Evolutionary conservation across 2,888 invertebrate genomes (phyloP), one percentile per base, ranked within the genome.

Genomic region (Aleiodes alternator): DNA sequence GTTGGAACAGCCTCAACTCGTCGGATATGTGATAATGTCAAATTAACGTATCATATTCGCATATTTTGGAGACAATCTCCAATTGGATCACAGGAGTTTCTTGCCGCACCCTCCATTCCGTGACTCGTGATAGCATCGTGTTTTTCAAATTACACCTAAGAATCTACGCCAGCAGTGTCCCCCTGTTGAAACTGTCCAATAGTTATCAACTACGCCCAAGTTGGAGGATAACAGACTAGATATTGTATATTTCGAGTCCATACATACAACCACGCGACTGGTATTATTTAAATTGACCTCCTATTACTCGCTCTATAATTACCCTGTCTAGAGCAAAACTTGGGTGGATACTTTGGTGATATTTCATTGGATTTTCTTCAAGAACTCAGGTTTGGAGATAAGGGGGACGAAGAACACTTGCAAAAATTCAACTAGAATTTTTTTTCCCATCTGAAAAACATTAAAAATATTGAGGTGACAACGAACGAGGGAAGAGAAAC

Each of bases 221-320:
- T 38, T n/a, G 51, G 29, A 43, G 16, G 23, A 34, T 16, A 23
- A 31, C 14, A 56, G 48, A 38, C n/a, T 72, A 78, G 73, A 34
- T 69, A 78, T 76, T 73, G 53, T 56, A 50, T 57, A 57, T 71
- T 11, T 59, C n/a, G 23, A n/a, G 51, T n/a, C 31, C 61, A 9
- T 61, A 51, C 61, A 61, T 31, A 71, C 48, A 16, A 48, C 57
- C 59, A 50, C 75, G 73, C 73, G 72, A 70, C 73, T 34, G 48
- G 78, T 81, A 80, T 81, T 80, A 82, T 82, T 84, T 81, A 82
- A 84, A 84, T 84, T 80, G 79, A 75, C 73, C 79, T 73, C 77
- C 73, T 79, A 80, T 83, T 81, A 81, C 80, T 69, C 76, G 76
- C 76, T 82, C 80, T 82, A 79, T 84, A 84, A 84, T 84, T 84